Percentiles rank a stretch among this genome's conserved stretches.
Evolutionary conservation across 2,888 invertebrate species (phyloP).

Genomic region (Oeneis ivallda): DNA sequence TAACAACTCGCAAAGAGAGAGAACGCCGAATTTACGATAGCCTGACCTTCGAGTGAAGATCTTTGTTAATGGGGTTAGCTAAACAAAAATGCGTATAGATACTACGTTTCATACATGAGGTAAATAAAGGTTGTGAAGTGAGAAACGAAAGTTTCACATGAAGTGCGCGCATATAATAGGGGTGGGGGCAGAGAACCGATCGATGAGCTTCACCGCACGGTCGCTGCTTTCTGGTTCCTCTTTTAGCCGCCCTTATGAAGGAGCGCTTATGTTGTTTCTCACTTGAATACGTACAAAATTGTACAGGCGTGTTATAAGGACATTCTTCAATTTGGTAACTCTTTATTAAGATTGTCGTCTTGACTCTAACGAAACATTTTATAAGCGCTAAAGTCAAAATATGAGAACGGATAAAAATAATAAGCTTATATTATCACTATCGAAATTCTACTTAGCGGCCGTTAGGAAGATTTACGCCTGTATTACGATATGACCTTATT

Average conservation of each 20-base stretch:
- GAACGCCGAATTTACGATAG: conserved; percentile 25
- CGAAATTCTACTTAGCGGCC: no score
- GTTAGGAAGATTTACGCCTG: no score
- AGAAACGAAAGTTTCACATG: conserved; percentile 60
- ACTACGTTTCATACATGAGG: conserved; percentile 74
- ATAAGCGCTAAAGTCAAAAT: no score
- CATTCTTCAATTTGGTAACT: no score
- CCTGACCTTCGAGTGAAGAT: conserved; percentile 45
- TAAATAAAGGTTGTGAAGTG: conserved; percentile 62
- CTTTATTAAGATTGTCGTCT: no score
- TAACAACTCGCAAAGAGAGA: conserved; percentile 14
- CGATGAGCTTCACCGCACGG: conserved; percentile 60
- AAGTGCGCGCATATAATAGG: conserved; percentile 60
- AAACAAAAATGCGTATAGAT: conserved; percentile 73
- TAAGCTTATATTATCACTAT: no score
- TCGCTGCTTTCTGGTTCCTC: conserved; percentile 41
- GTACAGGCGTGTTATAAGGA: background rate
- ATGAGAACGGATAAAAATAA: no score
- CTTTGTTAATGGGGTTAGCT: conserved; percentile 68
- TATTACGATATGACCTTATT: no score
- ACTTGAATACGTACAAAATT: background rate
- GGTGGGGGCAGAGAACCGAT: conserved; percentile 62
- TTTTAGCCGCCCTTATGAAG: conserved; percentile 27
- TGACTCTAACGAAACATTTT: no score
- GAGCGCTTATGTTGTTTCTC: conserved; percentile 25